These are phyloP conservation scores for Arbacia lixula DNA, from an alignment of 53 echinoderm and acorn worm genomes.

Conservation along the genomic window DNA sequence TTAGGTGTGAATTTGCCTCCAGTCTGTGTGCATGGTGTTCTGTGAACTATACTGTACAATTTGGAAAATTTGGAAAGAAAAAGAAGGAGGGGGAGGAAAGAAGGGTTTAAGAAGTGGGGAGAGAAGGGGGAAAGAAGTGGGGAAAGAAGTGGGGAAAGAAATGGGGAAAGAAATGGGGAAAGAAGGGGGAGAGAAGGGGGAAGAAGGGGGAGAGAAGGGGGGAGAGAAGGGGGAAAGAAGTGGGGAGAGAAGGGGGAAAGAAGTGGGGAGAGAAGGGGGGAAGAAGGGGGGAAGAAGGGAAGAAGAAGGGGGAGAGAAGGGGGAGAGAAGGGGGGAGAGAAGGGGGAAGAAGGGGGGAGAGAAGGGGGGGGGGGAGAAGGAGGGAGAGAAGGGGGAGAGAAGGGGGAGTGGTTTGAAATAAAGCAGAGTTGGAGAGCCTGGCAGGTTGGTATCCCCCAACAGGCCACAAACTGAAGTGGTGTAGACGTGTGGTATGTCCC, in stretches of 20 bases:
- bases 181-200: neutral
- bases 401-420: no score
- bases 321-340: neutral
- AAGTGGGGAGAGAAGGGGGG: neutral
- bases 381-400: neutral
- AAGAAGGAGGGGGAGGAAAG: neutral
- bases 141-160: neutral
- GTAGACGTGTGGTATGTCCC: slow-evolving; percentile 24
- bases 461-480: no score
- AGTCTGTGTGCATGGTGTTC: no score
- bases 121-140: neutral
- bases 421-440: no score
- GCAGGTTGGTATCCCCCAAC: no score
- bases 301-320: neutral
- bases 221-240: neutral
- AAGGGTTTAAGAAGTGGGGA: neutral
- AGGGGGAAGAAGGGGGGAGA: neutral
- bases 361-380: neutral
- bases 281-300: no score
- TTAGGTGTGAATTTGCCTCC: no score
- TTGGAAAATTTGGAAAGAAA: no score
- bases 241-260: neutral
- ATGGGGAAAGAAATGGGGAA: neutral
- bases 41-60: no score
- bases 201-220: neutral